phyloP scores from a whole-genome alignment of 2,888 invertebrate species.

The Neocrepidodera transversa region DNA sequence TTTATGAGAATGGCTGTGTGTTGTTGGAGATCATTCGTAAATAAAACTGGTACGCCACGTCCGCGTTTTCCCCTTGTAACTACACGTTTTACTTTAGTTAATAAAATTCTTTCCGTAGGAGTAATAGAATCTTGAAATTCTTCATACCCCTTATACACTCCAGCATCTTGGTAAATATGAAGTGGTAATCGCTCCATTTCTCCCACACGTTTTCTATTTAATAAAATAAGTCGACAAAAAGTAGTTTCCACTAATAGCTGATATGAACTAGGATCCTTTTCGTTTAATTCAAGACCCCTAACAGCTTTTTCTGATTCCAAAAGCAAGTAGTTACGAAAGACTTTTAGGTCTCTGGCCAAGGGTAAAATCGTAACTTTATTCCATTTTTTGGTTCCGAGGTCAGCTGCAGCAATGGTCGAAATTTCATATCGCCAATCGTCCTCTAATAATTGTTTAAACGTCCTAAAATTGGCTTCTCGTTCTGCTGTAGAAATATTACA shows the following conservation, averaged over 20 bases:
- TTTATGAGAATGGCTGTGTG: constrained; percentile 29
- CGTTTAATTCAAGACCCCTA: too few species aligned
- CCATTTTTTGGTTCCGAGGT: constrained; percentile 33
- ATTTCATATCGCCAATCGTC: constrained; percentile 37
- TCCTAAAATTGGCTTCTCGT: constrained; percentile 35
- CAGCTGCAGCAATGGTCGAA: constrained; percentile 22
- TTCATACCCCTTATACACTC: constrained; percentile 28
- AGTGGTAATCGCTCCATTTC: not conserved
- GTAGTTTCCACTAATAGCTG: constrained; percentile 3
- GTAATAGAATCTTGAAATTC: constrained; percentile 39
- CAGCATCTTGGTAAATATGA: not conserved
- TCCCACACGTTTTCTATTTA: not conserved
- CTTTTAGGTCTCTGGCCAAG: constrained; percentile 18
- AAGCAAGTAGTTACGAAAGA: too few species aligned
- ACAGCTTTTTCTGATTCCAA: too few species aligned
- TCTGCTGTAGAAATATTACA: constrained; percentile 12
- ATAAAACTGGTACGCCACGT: constrained; percentile 41
- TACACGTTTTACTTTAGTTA: constrained; percentile 20
- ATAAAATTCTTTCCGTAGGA: constrained; percentile 26
- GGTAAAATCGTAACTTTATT: constrained; percentile 27
- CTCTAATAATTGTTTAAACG: constrained; percentile 30
- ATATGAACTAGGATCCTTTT: constrained; percentile 24
- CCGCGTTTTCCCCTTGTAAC: constrained; percentile 29
- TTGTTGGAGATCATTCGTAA: constrained; percentile 37
- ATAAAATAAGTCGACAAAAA: constrained; percentile 4